A percentile compares a stretch with the other conserved stretches of the same genome.
Evolutionary conservation across 2,888 invertebrate genomes (phyloP).

Genomic region (Nemapogon koenigi): DNA sequence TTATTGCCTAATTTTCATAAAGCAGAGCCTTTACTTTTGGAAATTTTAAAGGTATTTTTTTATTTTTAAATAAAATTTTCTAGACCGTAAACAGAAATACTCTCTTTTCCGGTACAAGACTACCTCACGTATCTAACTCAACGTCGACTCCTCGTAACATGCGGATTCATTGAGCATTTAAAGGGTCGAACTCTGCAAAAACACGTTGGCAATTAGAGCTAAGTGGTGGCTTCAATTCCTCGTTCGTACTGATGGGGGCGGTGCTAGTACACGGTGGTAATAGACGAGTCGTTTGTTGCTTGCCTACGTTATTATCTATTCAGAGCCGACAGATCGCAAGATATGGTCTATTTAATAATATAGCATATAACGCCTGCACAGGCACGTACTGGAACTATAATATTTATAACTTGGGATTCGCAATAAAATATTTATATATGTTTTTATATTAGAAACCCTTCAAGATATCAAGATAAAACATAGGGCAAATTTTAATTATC

Average conservation of each 20-base stretch:
- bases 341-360: conserved; percentile 47
- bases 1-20: background rate
- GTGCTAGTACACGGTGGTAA: conserved; percentile 31
- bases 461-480: no score
- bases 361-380: conserved; percentile 25
- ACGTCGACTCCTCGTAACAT: no score
- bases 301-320: conserved; percentile 40
- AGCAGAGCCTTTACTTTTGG: background rate
- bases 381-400: conserved; percentile 28
- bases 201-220: conserved; percentile 42
- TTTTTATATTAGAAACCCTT: no score
- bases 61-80: background rate
- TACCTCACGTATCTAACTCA: no score
- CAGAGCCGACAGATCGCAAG: conserved; percentile 40
- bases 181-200: conserved; percentile 22
- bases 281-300: conserved; percentile 26
- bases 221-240: conserved; percentile 36
- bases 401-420: no score
- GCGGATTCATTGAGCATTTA: no score
- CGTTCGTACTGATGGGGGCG: conserved; percentile 33
- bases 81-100: no score
- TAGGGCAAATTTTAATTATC: no score
- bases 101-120: no score
- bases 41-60: background rate
- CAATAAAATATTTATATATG: no score